Percentiles rank a stretch among this genome's conserved stretches.
Conservation (phyloP, 2,888 invertebrate genomes). For the Ypsolopha sequella region DNA sequence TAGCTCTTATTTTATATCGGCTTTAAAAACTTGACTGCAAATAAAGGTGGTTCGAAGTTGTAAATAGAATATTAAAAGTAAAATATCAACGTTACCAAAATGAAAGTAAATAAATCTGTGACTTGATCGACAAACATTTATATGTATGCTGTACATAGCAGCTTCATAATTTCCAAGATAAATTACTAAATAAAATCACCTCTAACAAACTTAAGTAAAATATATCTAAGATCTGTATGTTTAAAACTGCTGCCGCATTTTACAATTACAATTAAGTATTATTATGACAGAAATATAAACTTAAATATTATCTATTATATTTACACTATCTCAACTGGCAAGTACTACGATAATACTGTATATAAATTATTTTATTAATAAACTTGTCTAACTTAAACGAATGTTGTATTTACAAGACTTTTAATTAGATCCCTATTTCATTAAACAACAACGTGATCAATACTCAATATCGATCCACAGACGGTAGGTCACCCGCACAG, state of each 20-base stretch:
- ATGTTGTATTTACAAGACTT: slow-evolving; percentile 22
- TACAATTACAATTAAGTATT: slow-evolving; percentile 6
- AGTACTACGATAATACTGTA: slow-evolving; percentile 60
- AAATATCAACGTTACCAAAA: slow-evolving; percentile 13
- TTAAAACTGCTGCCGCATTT: slow-evolving; percentile 9
- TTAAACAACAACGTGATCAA: neutral
- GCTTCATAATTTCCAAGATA: slow-evolving; percentile 10
- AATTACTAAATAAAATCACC: slow-evolving; percentile 12
- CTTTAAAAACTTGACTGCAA: neutral
- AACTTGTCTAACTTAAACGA: slow-evolving; percentile 20
- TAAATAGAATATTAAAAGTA: slow-evolving; percentile 18
- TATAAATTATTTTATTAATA: slow-evolving; percentile 39
- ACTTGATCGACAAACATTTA: slow-evolving; percentile 21
- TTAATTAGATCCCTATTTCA: neutral
- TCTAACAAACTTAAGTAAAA: slow-evolving; percentile 1
- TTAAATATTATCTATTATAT: slow-evolving; percentile 4
- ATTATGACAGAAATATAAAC: slow-evolving; percentile 7
- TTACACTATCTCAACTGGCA: slow-evolving; percentile 45
- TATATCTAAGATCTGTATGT: slow-evolving; percentile 7
- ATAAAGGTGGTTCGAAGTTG: slow-evolving; percentile 2
- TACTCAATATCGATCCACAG: neutral
- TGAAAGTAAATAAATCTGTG: slow-evolving; percentile 27
- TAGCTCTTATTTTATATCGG: slow-evolving; percentile 1
- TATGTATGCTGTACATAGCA: slow-evolving; percentile 1
- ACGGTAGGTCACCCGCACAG: neutral